A percentile compares a stretch with the other conserved stretches of the same genome.
These are phyloP conservation scores for Acomys russatus DNA, from an alignment of 2,797 vertebrate genomes.

Conservation along the genomic window DNA sequence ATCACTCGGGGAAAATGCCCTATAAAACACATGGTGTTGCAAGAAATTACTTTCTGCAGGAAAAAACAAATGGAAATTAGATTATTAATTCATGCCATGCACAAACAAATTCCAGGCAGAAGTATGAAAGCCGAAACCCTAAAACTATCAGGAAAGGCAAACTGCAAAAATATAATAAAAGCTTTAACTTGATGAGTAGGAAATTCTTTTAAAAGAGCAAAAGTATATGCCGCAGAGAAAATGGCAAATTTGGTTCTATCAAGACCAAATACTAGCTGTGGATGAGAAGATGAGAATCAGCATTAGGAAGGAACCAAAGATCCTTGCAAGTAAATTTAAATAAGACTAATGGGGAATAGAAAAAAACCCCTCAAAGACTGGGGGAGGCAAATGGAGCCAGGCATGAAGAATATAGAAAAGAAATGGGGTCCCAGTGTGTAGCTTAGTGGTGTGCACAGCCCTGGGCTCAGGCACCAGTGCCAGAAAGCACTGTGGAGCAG, in stretches of 20 bases:
- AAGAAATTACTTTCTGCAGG: conserved; percentile 52
- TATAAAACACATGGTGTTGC: conserved; percentile 50
- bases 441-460: background rate
- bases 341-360: conserved; percentile 30
- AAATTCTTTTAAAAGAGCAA: conserved; percentile 30
- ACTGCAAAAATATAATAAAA: conserved; percentile 1
- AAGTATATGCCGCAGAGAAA: background rate
- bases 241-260: conserved; percentile 22
- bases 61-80: conserved; percentile 61
- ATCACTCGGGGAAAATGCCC: conserved; percentile 18
- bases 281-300: background rate
- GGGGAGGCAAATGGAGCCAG: background rate
- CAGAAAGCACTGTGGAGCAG: background rate
- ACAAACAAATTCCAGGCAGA: conserved; percentile 53
- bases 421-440: background rate
- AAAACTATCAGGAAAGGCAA: background rate
- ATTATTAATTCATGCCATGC: conserved; percentile 43
- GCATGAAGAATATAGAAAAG: conserved; percentile 29
- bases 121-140: conserved; percentile 63
- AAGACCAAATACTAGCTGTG: background rate
- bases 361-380: background rate
- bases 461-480: background rate
- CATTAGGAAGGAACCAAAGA: conserved; percentile 19
- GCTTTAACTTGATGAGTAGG: conserved; percentile 32
- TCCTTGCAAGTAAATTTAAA: background rate